A percentile compares a stretch with the other conserved stretches of the same genome.
These are phyloP conservation scores for Lymantria dispar DNA, from an alignment of 2,888 invertebrate genomes.

Conservation along the genomic window DNA sequence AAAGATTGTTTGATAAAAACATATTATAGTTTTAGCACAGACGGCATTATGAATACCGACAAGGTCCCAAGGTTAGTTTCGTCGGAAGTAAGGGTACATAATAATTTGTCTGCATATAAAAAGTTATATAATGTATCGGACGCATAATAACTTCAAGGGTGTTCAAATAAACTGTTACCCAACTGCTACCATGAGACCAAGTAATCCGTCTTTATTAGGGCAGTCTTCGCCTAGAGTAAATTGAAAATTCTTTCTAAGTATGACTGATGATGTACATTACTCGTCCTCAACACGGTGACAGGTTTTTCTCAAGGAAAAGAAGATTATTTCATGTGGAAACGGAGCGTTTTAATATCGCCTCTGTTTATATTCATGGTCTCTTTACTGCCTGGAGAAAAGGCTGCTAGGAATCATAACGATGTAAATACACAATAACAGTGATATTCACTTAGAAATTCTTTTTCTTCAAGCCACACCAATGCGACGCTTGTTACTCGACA, in stretches of 20 bases:
- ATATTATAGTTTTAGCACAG: slow-evolving; percentile 30
- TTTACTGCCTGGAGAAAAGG: slow-evolving; percentile 55
- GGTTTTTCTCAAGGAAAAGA: slow-evolving; percentile 69
- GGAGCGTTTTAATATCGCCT: slow-evolving; percentile 73
- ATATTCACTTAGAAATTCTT: slow-evolving; percentile 69
- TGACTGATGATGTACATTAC: slow-evolving; percentile 79
- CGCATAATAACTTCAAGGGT: slow-evolving; percentile 29
- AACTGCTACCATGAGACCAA: slow-evolving; percentile 46
- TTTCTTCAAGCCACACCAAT: slow-evolving; percentile 42
- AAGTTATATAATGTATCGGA: slow-evolving; percentile 17
- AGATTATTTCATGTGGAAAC: slow-evolving; percentile 68
- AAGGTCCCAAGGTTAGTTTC: slow-evolving; percentile 21
- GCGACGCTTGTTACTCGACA: slow-evolving; percentile 16
- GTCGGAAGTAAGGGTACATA: slow-evolving; percentile 17
- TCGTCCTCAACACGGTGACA: slow-evolving; percentile 68
- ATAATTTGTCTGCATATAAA: slow-evolving; percentile 25
- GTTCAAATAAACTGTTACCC: slow-evolving; percentile 51
- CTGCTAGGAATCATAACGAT: slow-evolving; percentile 63
- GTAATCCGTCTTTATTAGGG: slow-evolving; percentile 75
- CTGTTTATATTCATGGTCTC: slow-evolving; percentile 76
- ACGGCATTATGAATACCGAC: slow-evolving; percentile 27
- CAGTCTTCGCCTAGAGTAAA: slow-evolving; percentile 66
- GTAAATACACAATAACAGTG: slow-evolving; percentile 61
- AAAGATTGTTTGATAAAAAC: slow-evolving; percentile 35
- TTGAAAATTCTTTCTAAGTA: slow-evolving; percentile 80